Base-by-base conservation (phyloP, 1,140 invertebrate species). In the Heliconius melpomene region DNA sequence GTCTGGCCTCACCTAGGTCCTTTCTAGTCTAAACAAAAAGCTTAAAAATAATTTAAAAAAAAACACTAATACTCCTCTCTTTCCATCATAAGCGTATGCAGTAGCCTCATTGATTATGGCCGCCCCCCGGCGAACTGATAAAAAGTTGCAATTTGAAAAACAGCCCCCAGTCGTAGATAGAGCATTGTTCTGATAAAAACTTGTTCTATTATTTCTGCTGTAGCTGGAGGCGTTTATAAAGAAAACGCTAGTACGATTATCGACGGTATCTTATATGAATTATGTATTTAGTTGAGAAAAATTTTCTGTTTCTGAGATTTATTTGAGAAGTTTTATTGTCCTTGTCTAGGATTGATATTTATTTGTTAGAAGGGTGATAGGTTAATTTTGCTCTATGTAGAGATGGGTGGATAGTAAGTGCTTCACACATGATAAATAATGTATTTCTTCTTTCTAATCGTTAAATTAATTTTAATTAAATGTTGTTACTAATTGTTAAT, bases 201-300 rank as follows among this genome's bases (percentile, higher is more conserved):
- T 92, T 91, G 87, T 85, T 84, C 87, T 90, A 90, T 90, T 89
- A 90, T 90, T 91, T 90, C 85, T 86, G 84, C 86, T 71, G 76
- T 88, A 86, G 81, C 87, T 82, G 9, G 66, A 75, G 89, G 88
- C 88, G 83, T 80, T 85, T 78, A 80, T 83, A 85, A 87, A 85
- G 84, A 84, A 80, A 75, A 79, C 74, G 79, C 77, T 84, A 76
- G 87, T 88, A 79, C 83, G 89, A 89, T 90, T 89, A 88, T 89
- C 88, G 85, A 90, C 38, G 82, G 84, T 86, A 86, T 86, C 85
- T 85, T 79, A 82, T 90, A 90, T 91, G 90, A 91, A 91, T 91
- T 91, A 91, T 91, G 89, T 90, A 90, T 90, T 90, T 90, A 89
- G 88, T 90, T 90, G 85, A 80, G 81, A 85, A 89, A 89, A 90